Evolutionary conservation across 2,888 invertebrate species (phyloP).

Genomic region (Myathropa florea): DNA sequence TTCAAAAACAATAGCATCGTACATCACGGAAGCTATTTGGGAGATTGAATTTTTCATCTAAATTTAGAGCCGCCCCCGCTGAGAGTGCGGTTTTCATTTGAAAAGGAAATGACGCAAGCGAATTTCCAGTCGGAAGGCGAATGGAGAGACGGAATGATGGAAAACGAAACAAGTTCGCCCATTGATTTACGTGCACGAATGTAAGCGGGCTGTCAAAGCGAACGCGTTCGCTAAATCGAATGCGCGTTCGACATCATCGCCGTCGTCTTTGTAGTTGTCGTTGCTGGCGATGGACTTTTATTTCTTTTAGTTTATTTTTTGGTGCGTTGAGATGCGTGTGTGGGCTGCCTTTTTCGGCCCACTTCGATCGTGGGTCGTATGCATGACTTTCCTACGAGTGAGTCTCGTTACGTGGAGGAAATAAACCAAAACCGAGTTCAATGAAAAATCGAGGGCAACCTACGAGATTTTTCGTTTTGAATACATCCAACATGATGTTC

Average conservation of each 20-base stretch:
- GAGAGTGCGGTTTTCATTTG: neutral
- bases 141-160: slow-evolving; percentile 27
- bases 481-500: neutral
- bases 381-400: slow-evolving; percentile 30
- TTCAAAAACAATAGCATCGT: slow-evolving; percentile 30
- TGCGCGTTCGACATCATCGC: slow-evolving; percentile 28
- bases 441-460: slow-evolving; percentile 18
- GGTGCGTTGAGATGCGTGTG: slow-evolving; percentile 32
- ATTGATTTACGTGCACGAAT: slow-evolving; percentile 44
- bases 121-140: slow-evolving; percentile 22
- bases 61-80: slow-evolving; percentile 35
- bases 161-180: slow-evolving; percentile 63
- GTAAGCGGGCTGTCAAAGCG: slow-evolving; percentile 51
- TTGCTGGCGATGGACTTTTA: slow-evolving; percentile 1
- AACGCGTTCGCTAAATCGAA: slow-evolving; percentile 42
- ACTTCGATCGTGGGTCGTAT: slow-evolving; percentile 45
- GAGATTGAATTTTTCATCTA: slow-evolving; percentile 17
- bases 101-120: slow-evolving; percentile 65
- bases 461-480: slow-evolving; percentile 17
- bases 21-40: neutral
- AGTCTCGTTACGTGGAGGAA: slow-evolving; percentile 18
- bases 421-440: neutral
- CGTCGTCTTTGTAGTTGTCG: neutral
- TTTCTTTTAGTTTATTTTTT: slow-evolving; percentile 7
- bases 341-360: slow-evolving; percentile 33